phyloP scores from a whole-genome alignment of 2,888 invertebrate species.

The Prosopocoilus inquinatus region DNA sequence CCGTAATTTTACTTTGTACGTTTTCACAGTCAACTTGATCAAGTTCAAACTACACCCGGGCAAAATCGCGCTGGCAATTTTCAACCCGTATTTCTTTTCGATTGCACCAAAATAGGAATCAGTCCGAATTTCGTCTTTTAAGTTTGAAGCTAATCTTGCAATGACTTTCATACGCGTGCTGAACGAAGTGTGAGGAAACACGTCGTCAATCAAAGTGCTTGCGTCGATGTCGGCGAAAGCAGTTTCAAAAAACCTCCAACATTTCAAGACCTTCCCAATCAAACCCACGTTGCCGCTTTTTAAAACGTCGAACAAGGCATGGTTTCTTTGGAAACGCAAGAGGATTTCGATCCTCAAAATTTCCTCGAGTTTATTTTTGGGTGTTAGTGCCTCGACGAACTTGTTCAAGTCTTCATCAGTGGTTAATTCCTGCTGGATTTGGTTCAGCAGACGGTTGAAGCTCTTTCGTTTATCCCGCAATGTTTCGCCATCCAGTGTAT shows the following conservation, averaged over 20 bases:
- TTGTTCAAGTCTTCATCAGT: conserved; percentile 6
- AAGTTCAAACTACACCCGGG: conserved; percentile 17
- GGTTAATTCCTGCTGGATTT: background rate
- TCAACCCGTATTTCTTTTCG: conserved; percentile 21
- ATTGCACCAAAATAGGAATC: conserved; percentile 18
- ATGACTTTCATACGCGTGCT: conserved; percentile 16
- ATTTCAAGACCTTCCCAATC: conserved; percentile 19
- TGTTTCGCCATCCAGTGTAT: conserved; percentile 6
- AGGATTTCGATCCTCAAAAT: conserved; percentile 17
- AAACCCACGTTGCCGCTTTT: conserved; percentile 14
- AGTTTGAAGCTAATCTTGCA: conserved; percentile 10
- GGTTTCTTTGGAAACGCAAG: conserved; percentile 14
- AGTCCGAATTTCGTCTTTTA: conserved; percentile 13
- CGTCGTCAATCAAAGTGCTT: conserved; percentile 11
- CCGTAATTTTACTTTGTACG: conserved; percentile 13
- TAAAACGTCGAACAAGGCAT: conserved; percentile 15
- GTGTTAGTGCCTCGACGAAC: conserved; percentile 8
- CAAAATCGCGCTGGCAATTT: conserved; percentile 13
- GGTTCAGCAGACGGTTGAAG: conserved; percentile 11
- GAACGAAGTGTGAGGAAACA: conserved; percentile 21
- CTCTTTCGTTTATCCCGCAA: conserved; percentile 15
- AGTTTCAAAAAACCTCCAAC: conserved; percentile 6
- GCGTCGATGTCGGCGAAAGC: conserved; percentile 9
- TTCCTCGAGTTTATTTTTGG: conserved; percentile 19
- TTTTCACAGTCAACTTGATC: conserved; percentile 8